Evolutionary conservation across 2,797 vertebrate genomes (phyloP), one percentile per base, ranked within the genome.

Genomic region (Danio tinwini): DNA sequence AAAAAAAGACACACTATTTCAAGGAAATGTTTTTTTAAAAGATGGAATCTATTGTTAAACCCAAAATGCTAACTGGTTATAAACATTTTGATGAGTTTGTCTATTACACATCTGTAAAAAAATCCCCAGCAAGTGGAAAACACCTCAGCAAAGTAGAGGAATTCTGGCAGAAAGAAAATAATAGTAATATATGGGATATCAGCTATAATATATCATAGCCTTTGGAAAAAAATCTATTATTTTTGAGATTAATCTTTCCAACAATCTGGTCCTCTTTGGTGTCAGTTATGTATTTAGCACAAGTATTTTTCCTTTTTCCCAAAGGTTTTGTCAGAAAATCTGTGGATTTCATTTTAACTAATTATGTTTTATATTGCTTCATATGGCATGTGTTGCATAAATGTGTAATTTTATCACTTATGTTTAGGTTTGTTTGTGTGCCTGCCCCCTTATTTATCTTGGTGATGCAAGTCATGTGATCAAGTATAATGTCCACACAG

Each of bases 111-210:
- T 56, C 12, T 7, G 21, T 45, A n/a, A n/a, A 50, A 61, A 69
- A 53, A 55, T 17, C 1, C 58, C 40, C 40, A 42, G 68, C 9
- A 53, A 40, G 44, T n/a, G 50, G 68, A 55, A 59, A 69, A 64
- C 16, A 49, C 50, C 37, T 62, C 16, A 39, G 40, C 37, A 74
- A 59, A 19, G 49, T 40, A 63, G 77, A 78, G 77, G 69, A 56
- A 70, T 37, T n/a, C 21, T 42, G 40, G 17, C 21, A 53, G 78
- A 67, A 3, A n/a, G 37, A 9, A 50, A 68, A 71, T 59, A 55
- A 64, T 58, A 21, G 5, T 17, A 62, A 10, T 68, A 14, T 68
- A 29, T 29, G 47, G 65, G 47, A 69, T 68, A 68, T 10, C 3
- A 52, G 14, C 45, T 6, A 50, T 16, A 44, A 65, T 29, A 21